Conservation (phyloP, 2,797 vertebrate genomes). For the Adrianichthys oophorus region DNA sequence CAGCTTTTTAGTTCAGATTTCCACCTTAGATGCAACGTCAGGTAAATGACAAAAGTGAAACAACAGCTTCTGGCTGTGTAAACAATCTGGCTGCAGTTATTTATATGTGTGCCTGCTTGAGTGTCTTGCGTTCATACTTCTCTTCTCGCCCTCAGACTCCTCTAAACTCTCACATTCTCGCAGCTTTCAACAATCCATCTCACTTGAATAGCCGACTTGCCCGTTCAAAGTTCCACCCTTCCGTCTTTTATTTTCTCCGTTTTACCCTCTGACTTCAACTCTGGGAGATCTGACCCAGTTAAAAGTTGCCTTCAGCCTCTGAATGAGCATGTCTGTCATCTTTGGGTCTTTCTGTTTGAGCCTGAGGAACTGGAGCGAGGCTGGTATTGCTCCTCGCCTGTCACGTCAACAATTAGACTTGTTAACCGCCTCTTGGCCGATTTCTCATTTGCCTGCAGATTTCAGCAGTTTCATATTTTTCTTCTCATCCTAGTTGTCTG, state of each 20-base stretch:
- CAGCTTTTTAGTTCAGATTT: conserved; percentile 17
- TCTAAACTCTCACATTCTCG: conserved; percentile 36
- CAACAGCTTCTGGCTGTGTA: conserved; percentile 53
- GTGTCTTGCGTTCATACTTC: conserved; percentile 5
- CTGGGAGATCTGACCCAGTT: conserved; percentile 74
- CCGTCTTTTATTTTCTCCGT: conserved; percentile 55
- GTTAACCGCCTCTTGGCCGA: conserved; percentile 65
- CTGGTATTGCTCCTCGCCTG: conserved; percentile 64
- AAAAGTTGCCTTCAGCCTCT: conserved; percentile 57
- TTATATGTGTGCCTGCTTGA: conserved; percentile 27
- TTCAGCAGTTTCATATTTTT: conserved; percentile 59
- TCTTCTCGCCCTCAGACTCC: conserved; percentile 11
- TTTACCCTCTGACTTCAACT: conserved; percentile 56
- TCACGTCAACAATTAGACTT: conserved; percentile 70
- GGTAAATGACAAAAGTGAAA: conserved; percentile 54
- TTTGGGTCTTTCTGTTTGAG: conserved; percentile 32
- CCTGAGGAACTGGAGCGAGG: conserved; percentile 55
- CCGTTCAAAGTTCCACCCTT: conserved; percentile 47
- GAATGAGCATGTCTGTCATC: conserved; percentile 37
- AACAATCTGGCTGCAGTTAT: conserved; percentile 45
- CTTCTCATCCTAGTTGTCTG: conserved; percentile 49
- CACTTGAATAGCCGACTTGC: conserved; percentile 52
- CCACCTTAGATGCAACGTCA: conserved; percentile 32
- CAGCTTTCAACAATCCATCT: conserved; percentile 48
- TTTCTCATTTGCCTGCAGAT: conserved; percentile 72